These are phyloP conservation scores for Diogma glabrata DNA, from an alignment of 2,888 invertebrate genomes.

Conservation along the genomic window DNA sequence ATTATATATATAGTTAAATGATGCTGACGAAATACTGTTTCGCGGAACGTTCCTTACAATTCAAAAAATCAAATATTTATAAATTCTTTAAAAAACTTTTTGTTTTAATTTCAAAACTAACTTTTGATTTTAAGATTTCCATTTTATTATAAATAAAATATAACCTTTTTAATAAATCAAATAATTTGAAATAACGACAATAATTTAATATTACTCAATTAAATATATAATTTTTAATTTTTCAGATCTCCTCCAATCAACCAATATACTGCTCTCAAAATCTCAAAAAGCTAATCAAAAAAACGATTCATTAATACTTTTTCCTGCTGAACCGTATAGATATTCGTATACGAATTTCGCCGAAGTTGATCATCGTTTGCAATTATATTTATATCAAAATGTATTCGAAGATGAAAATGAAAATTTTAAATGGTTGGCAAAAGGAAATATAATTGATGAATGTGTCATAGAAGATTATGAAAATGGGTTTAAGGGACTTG, in stretches of 20 bases:
- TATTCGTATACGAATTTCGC: conserved; percentile 43
- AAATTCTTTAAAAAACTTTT: too few species aligned
- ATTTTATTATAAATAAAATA: too few species aligned
- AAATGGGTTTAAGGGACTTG: conserved; percentile 35
- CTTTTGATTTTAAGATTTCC: too few species aligned
- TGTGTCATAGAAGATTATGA: conserved; percentile 23
- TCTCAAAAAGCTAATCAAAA: conserved; percentile 26
- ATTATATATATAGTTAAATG: too few species aligned
- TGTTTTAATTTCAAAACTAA: too few species aligned
- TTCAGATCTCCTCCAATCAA: conserved; percentile 40
- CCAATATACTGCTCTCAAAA: conserved; percentile 35
- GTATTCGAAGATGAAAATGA: conserved; percentile 44
- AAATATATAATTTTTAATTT: conserved; percentile 10
- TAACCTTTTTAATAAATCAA: too few species aligned
- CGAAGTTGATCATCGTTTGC: conserved; percentile 46
- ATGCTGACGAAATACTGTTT: too few species aligned
- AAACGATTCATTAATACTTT: too few species aligned
- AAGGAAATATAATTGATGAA: conserved; percentile 38
- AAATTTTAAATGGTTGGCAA: conserved; percentile 40
- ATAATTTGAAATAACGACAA: too few species aligned
- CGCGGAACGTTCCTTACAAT: too few species aligned
- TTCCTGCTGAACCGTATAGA: conserved; percentile 29
- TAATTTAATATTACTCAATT: neutral
- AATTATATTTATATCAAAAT: conserved; percentile 42
- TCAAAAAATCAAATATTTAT: too few species aligned